Percentiles rank a stretch among this genome's conserved stretches.
These are phyloP conservation scores for Cyprinodon diabolis DNA, from an alignment of 2,797 vertebrate genomes.

Conservation along the genomic window DNA sequence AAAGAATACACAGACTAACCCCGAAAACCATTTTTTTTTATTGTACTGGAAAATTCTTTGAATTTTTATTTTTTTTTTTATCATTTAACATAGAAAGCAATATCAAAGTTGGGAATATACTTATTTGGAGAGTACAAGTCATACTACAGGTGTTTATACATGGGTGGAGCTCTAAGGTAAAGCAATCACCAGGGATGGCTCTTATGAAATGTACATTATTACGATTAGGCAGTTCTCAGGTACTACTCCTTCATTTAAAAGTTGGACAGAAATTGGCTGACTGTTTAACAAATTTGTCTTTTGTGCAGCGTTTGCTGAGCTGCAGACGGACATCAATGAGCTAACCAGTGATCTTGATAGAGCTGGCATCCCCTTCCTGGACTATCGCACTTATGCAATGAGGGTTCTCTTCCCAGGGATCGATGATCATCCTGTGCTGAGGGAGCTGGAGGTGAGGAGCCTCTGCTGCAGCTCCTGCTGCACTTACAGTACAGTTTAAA, in stretches of 20 bases:
- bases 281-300: neutral
- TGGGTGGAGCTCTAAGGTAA: neutral
- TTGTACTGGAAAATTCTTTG: too few relatives aligned
- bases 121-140: neutral
- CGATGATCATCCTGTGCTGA: conserved; percentile 93
- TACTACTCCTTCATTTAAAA: too few relatives aligned
- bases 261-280: neutral
- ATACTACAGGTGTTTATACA: neutral
- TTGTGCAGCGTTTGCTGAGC: conserved; percentile 89
- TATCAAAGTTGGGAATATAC: neutral
- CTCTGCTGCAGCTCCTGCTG: conserved; percentile 1
- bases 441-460: conserved; percentile 91
- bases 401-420: conserved; percentile 96
- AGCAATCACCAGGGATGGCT: neutral
- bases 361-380: conserved; percentile 92
- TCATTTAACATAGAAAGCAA: neutral
- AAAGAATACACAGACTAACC: neutral
- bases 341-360: conserved; percentile 95
- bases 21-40: too few relatives aligned
- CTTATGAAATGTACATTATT: neutral
- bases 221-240: neutral
- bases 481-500: conserved; percentile 27
- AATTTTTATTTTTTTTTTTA: neutral
- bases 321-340: conserved; percentile 98
- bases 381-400: conserved; percentile 95